Percentiles rank a stretch among this genome's conserved stretches.
phyloP scores from a whole-genome alignment of 2,113 vertebrate genomes.

The Chaetodon auriga region DNA sequence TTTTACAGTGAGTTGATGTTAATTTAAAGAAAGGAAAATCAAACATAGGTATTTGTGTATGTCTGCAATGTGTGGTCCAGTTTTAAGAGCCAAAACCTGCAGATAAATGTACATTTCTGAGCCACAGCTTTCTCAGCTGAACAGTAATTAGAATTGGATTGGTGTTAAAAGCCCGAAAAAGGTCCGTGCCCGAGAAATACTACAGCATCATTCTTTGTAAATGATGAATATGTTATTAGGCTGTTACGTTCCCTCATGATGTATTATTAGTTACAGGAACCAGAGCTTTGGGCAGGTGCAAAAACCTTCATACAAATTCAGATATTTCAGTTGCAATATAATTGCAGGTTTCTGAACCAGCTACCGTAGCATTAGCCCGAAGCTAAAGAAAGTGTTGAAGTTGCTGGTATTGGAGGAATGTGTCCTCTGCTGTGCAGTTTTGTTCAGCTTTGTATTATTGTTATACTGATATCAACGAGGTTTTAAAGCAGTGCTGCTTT shows the following conservation, averaged over 20 bases:
- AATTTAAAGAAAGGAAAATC: background rate
- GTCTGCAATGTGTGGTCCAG: background rate
- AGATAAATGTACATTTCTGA: background rate
- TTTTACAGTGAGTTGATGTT: background rate
- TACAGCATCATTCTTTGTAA: background rate
- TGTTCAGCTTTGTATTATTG: background rate
- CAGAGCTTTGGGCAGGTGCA: background rate
- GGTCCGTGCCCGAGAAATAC: background rate
- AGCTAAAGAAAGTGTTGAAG: background rate
- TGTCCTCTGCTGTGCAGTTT: background rate
- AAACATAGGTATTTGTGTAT: background rate
- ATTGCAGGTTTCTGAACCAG: background rate
- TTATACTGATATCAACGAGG: background rate
- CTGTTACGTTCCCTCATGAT: background rate
- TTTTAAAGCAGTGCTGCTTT: conserved; percentile 9
- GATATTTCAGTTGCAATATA: background rate
- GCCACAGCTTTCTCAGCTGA: background rate
- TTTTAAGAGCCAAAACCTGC: background rate
- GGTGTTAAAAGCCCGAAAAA: background rate
- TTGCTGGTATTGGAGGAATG: background rate
- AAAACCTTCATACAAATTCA: background rate
- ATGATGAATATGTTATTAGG: background rate
- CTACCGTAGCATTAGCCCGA: background rate
- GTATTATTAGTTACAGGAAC: background rate
- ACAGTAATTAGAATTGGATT: background rate